phyloP scores from a whole-genome alignment of 2,113 vertebrate species.

The Chroicocephalus ridibundus region DNA sequence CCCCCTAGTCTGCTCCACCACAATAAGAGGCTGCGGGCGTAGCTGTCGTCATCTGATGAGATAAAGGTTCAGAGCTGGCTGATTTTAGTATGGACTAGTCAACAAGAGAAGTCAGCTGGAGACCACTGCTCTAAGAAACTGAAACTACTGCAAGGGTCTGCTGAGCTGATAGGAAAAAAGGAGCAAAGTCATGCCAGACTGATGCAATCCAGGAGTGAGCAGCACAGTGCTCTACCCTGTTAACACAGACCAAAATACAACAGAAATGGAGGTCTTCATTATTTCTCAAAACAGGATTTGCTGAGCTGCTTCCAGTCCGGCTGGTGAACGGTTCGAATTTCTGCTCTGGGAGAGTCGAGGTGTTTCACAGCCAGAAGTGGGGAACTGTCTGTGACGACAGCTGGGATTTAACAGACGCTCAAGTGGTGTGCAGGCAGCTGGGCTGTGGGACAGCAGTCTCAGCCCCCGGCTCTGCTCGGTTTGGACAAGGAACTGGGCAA shows the following conservation, averaged over 20 bases:
- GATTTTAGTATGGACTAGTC: not conserved
- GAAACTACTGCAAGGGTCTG: not conserved
- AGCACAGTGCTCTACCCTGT: not conserved
- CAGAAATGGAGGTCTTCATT: not conserved
- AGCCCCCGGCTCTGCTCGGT: not conserved
- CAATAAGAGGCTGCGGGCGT: not conserved
- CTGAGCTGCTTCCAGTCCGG: not conserved
- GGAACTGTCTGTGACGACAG: conserved; percentile 88
- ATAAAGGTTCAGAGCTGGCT: not conserved
- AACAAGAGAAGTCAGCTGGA: not conserved
- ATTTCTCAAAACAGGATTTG: not conserved
- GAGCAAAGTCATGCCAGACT: not conserved
- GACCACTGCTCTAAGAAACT: not conserved
- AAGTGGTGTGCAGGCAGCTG: conserved; percentile 85
- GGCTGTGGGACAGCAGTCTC: conserved; percentile 74
- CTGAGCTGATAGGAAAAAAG: not conserved
- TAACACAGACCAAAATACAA: not conserved
- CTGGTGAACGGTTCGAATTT: not conserved
- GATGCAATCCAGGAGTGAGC: not conserved
- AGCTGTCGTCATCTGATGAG: not conserved
- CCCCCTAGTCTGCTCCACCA: not conserved
- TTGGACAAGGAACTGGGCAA: not conserved
- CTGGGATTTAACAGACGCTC: conserved; percentile 83
- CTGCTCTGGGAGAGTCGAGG: conserved; percentile 64
- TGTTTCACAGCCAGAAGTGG: conserved; percentile 85